A percentile compares a stretch with the other conserved stretches of the same genome.
Conservation (phyloP, 2,888 invertebrate genomes). For the Cephus pulcher region DNA sequence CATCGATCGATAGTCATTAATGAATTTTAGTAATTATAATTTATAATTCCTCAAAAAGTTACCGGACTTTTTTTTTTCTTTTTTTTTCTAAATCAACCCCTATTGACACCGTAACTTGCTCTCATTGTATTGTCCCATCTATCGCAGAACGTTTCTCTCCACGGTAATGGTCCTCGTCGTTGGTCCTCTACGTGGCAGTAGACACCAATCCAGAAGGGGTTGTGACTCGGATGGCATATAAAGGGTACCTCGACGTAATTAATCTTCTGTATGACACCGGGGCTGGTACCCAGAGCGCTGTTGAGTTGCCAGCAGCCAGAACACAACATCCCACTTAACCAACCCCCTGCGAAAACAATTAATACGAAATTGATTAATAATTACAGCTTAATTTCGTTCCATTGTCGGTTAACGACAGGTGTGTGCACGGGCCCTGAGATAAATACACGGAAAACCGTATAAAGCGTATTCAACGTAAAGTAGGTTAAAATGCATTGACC, state of each 20-base stretch:
- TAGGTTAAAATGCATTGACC: not conserved
- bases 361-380: conserved; percentile 63
- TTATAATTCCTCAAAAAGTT: not conserved
- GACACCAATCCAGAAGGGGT: conserved; percentile 13
- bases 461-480: not conserved
- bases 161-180: not conserved
- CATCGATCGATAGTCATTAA: not conserved
- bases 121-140: not conserved
- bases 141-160: not conserved
- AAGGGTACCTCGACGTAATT: conserved; percentile 48
- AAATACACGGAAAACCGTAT: not conserved
- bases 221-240: conserved; percentile 22
- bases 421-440: not conserved
- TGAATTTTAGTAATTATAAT: not conserved
- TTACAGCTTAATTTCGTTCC: conserved; percentile 31
- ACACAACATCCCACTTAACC: conserved; percentile 62
- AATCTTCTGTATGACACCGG: conserved; percentile 56
- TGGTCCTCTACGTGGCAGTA: conserved; percentile 1
- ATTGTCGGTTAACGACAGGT: conserved; percentile 1
- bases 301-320: conserved; percentile 43
- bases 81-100: not conserved
- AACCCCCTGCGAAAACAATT: conserved; percentile 54
- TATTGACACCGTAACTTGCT: not conserved
- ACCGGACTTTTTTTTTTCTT: not conserved
- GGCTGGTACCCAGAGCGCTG: conserved; percentile 41